Evolutionary conservation across 2,888 invertebrate genomes (phyloP).

Genomic region (Brassicogethes aeneus): DNA sequence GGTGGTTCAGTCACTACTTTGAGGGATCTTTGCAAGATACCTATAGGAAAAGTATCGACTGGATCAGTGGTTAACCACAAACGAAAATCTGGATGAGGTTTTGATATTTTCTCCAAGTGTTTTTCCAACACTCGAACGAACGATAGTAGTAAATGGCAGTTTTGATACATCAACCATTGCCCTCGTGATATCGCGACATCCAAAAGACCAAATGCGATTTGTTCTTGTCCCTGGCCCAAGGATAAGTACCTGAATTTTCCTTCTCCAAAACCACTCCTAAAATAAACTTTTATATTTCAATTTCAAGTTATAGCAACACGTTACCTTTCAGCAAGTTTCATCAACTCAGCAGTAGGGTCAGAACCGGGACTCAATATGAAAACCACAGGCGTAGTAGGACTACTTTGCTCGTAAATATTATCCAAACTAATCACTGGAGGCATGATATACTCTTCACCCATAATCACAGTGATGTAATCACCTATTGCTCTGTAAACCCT

Average conservation of each 20-base stretch:
- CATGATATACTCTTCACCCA: constrained; percentile 84
- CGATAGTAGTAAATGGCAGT: constrained; percentile 76
- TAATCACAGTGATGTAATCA: constrained; percentile 68
- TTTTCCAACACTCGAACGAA: constrained; percentile 80
- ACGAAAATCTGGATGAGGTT: constrained; percentile 84
- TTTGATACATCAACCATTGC: constrained; percentile 88
- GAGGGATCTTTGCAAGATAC: constrained; percentile 63
- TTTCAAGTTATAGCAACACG: no score
- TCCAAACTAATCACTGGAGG: constrained; percentile 81
- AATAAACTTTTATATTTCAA: no score
- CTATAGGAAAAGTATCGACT: constrained; percentile 78
- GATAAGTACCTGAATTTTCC: constrained; percentile 82
- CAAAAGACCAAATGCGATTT: constrained; percentile 62
- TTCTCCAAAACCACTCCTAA: constrained; percentile 54
- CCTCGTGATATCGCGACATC: constrained; percentile 65
- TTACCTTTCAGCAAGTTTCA: constrained; percentile 62
- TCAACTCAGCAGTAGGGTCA: constrained; percentile 80
- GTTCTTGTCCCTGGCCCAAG: constrained; percentile 89
- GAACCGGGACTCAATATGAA: constrained; percentile 92
- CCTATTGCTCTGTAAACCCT: constrained; percentile 79
- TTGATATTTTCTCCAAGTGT: constrained; percentile 65
- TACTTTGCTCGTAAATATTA: constrained; percentile 77
- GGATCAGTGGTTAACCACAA: constrained; percentile 92
- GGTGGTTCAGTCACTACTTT: constrained; percentile 89
- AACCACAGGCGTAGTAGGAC: constrained; percentile 75